Base-by-base conservation (phyloP, 2,113 vertebrate species). In the Onychostoma macrolepis region DNA sequence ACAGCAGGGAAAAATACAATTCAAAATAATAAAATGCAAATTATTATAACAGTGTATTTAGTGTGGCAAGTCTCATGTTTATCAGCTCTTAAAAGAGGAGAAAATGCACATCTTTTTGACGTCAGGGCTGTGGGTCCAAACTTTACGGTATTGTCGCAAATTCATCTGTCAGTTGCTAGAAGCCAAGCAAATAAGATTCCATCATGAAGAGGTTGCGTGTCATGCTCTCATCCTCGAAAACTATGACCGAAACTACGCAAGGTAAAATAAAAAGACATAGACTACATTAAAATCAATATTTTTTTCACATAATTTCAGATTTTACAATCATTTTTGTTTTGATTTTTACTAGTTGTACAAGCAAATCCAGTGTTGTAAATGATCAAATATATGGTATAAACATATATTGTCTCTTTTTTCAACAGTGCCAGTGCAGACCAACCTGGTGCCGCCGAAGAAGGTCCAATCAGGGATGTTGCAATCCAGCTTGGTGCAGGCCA, bases 341-440 rank as follows among this genome's bases (percentile, higher is more conserved):
- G 11, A 67, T 15, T 67, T 74, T 4, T 43, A 30, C 26, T 30
- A 67, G 7, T 58, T 58, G 24, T 21, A 24, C 69, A 72, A 12
- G 21, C 36, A 72, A 41, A 38, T 24, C 21, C 9, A 41, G 36
- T 53, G 50, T 41, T 41, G 10, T 41, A 9, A 72, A 21, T 21
- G 9, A 41, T 4, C 10, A 11, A 21, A 41, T 24, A n/a, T 1
- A n/a, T 58, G 21, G 24, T 1, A 41, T 69, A 71, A 30, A 21
- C 30, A 2, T 26, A 78, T 65, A 3, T 78, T 75, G 30, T 85
- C 45, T 84, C 48, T 84, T 67, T 93, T 61, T 74, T 9, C 79
- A 88, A 85, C 80, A 97, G 96, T 96, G 93, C 94, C 95, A 72
- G 96, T 96, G 89, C 96, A 96, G 26, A 93, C 97, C 80, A 95